Evolutionary conservation across 1,140 invertebrate species (phyloP).

Genomic region (Drosophila cardini): DNA sequence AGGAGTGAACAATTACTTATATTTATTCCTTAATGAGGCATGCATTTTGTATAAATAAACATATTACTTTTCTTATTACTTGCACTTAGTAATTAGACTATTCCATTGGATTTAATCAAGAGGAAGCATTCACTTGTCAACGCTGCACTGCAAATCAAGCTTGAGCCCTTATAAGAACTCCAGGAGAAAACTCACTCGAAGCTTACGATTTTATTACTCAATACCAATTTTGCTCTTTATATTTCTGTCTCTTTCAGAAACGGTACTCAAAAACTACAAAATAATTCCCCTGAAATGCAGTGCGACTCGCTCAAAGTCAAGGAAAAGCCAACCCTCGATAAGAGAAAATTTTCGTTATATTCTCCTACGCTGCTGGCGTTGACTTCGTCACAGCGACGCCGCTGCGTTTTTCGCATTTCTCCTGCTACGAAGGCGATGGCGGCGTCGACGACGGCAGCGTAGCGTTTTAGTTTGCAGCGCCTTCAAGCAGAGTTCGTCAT

Average conservation of each 20-base stretch:
- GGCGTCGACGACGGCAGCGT: constrained; percentile 37
- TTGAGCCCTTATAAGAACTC: constrained; percentile 44
- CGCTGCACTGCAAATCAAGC: constrained; percentile 47
- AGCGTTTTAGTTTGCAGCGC: constrained; percentile 75
- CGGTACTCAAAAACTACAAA: constrained; percentile 40
- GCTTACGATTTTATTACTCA: constrained; percentile 35
- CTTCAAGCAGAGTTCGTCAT: constrained; percentile 66
- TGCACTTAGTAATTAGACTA: neutral
- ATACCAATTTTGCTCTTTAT: neutral
- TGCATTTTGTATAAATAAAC: too few relatives aligned
- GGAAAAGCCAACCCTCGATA: constrained; percentile 66
- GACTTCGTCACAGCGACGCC: constrained; percentile 25
- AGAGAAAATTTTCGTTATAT: constrained; percentile 49
- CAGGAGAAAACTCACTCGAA: constrained; percentile 47
- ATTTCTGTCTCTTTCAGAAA: neutral
- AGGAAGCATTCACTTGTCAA: constrained; percentile 26
- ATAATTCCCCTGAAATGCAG: constrained; percentile 36
- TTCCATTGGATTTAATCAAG: neutral
- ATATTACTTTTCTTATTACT: neutral
- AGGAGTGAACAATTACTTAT: too few relatives aligned
- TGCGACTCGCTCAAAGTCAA: constrained; percentile 46
- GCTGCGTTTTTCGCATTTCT: constrained; percentile 48
- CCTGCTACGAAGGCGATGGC: constrained; percentile 53
- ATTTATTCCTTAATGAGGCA: too few relatives aligned
- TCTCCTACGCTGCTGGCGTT: constrained; percentile 65